A percentile compares a stretch with the other conserved stretches of the same genome.
Evolutionary conservation across 2,113 vertebrate genomes (phyloP).

Genomic region (Struthidea cinerea): DNA sequence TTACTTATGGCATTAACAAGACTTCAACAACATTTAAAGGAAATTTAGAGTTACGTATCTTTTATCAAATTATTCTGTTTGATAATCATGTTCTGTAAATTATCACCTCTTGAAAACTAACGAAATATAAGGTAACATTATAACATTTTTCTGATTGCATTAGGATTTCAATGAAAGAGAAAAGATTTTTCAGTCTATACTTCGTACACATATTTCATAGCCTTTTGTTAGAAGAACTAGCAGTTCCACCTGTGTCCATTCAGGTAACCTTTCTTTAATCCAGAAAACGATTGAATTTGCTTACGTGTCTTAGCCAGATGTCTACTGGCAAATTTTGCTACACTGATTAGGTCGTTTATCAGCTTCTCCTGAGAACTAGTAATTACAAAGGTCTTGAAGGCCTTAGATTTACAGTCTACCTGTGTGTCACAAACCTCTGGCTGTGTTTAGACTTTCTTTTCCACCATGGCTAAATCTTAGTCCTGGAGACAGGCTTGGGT

Average conservation of each 20-base stretch:
- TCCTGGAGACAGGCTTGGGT: background rate
- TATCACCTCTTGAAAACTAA: background rate
- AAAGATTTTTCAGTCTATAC: background rate
- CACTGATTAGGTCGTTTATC: background rate
- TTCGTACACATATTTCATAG: background rate
- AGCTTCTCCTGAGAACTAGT: background rate
- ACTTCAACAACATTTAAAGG: background rate
- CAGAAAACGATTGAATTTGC: background rate
- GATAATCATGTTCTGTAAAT: background rate
- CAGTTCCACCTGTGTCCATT: background rate
- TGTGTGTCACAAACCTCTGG: background rate
- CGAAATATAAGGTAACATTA: background rate
- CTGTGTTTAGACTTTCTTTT: background rate
- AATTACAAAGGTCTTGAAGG: background rate
- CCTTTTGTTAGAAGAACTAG: background rate
- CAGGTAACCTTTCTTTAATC: background rate
- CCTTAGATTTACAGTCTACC: background rate
- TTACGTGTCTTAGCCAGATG: background rate
- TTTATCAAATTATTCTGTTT: background rate
- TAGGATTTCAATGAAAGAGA: background rate
- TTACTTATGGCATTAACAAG: background rate
- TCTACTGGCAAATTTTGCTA: background rate
- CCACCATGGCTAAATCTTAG: background rate
- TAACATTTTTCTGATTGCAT: background rate
- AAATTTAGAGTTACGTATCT: background rate